phyloP scores from a whole-genome alignment of 2,113 vertebrate genomes.

The Sylvietta virens region DNA sequence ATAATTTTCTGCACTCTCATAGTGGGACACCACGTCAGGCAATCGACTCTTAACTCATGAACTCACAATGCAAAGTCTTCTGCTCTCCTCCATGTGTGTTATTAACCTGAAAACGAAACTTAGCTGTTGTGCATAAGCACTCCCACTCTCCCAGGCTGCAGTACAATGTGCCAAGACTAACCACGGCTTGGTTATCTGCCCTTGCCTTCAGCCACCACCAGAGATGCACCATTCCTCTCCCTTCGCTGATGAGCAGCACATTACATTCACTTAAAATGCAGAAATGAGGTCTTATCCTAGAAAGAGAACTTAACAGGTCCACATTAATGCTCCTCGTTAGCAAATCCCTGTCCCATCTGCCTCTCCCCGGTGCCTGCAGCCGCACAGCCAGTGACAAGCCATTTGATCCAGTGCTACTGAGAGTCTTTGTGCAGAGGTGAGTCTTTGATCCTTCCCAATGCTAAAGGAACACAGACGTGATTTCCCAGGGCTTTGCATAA shows the following conservation, averaged over 20 bases:
- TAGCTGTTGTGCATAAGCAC: background rate
- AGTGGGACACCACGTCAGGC: background rate
- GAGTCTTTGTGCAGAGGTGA: conserved; percentile 13
- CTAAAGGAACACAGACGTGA: background rate
- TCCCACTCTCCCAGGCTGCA: background rate
- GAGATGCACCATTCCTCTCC: background rate
- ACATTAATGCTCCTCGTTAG: background rate
- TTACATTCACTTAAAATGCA: background rate
- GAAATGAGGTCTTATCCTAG: background rate
- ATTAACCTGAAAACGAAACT: background rate
- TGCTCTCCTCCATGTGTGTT: background rate
- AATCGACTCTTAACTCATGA: background rate
- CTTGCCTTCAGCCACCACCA: background rate
- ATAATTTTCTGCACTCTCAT: background rate
- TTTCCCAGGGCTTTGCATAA: conserved; percentile 36
- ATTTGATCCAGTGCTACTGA: background rate
- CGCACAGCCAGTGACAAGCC: background rate
- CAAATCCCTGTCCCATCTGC: background rate
- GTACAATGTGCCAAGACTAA: accelerated
- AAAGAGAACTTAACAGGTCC: background rate
- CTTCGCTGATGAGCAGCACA: background rate
- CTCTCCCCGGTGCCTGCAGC: background rate
- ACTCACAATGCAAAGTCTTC: background rate
- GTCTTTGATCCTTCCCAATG: conserved; percentile 19
- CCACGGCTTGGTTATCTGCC: background rate